Evolutionary conservation across 2,113 vertebrate genomes (phyloP).

Genomic region (Scophthalmus maximus): DNA sequence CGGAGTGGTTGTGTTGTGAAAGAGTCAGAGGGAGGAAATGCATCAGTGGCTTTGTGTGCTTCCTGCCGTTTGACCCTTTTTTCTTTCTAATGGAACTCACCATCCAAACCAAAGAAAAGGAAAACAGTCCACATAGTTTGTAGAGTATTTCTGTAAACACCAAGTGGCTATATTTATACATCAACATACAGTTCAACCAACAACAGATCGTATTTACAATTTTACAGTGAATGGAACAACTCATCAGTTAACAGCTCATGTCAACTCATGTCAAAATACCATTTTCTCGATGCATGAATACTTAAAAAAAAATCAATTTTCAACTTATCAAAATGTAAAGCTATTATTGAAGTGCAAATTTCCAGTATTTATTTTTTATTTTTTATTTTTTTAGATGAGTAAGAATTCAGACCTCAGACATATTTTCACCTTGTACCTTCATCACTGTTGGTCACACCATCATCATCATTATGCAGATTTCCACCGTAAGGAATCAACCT

Average conservation of each 20-base stretch:
- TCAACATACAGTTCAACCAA: conserved; percentile 43
- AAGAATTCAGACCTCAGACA: conserved; percentile 27
- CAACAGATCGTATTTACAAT: conserved; percentile 80
- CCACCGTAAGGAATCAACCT: background rate
- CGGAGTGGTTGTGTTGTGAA: too few species aligned
- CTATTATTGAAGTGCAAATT: conserved; percentile 59
- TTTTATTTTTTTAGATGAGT: conserved; percentile 26
- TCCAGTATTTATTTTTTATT: too few species aligned
- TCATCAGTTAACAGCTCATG: conserved; percentile 48
- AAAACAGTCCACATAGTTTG: conserved; percentile 16
- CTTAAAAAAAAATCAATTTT: conserved; percentile 22
- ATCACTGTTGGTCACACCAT: conserved; percentile 19
- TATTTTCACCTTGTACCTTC: conserved; percentile 11
- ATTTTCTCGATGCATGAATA: conserved; percentile 42
- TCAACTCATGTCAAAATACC: conserved; percentile 32
- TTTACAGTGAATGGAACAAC: conserved; percentile 66
- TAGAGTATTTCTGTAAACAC: conserved; percentile 38
- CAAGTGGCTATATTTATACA: conserved; percentile 64
- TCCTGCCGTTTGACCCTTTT: too few species aligned
- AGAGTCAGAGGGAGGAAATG: too few species aligned
- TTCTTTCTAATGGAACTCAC: background rate
- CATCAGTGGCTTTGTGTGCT: too few species aligned
- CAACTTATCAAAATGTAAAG: conserved; percentile 31
- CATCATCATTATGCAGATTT: conserved; percentile 16
- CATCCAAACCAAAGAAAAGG: conserved; percentile 26